phyloP scores from a whole-genome alignment of 2,888 invertebrate genomes.

The Boloria selene region DNA sequence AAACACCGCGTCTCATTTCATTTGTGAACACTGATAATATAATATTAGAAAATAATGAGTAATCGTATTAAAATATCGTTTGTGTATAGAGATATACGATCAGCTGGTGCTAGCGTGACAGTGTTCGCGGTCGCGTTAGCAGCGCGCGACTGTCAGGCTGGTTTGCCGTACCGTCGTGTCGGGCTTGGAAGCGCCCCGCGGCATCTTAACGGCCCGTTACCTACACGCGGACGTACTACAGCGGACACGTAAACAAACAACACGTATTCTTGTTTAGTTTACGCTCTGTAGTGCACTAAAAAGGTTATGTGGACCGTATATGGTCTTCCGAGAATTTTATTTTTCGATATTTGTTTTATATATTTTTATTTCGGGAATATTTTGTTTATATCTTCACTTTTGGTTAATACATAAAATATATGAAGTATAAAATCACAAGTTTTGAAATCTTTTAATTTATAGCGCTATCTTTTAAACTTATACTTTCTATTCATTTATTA shows the following conservation, averaged over 20 bases:
- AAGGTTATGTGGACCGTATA: constrained; percentile 21
- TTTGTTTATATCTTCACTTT: too few species aligned
- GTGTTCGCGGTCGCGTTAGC: constrained; percentile 61
- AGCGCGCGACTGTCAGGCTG: constrained; percentile 72
- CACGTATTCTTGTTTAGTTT: constrained; percentile 40
- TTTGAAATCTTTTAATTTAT: too few species aligned
- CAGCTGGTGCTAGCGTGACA: constrained; percentile 63
- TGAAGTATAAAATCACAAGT: too few species aligned
- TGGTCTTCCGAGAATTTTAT: background rate
- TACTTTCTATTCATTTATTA: too few species aligned
- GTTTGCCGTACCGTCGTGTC: constrained; percentile 32
- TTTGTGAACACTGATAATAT: background rate
- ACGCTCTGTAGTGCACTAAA: constrained; percentile 35
- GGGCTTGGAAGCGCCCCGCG: constrained; percentile 51
- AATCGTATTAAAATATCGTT: constrained; percentile 44
- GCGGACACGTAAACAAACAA: constrained; percentile 76
- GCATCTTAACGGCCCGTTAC: constrained; percentile 65
- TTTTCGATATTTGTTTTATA: too few species aligned
- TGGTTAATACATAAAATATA: too few species aligned
- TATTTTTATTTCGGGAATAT: too few species aligned
- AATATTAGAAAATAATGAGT: background rate
- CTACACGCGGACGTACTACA: constrained; percentile 73
- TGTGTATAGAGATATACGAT: constrained; percentile 54
- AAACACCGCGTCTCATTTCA: constrained; percentile 26
- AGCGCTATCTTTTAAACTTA: too few species aligned